phyloP scores from a whole-genome alignment of 2,797 vertebrate species.

The Scleropages formosus region DNA sequence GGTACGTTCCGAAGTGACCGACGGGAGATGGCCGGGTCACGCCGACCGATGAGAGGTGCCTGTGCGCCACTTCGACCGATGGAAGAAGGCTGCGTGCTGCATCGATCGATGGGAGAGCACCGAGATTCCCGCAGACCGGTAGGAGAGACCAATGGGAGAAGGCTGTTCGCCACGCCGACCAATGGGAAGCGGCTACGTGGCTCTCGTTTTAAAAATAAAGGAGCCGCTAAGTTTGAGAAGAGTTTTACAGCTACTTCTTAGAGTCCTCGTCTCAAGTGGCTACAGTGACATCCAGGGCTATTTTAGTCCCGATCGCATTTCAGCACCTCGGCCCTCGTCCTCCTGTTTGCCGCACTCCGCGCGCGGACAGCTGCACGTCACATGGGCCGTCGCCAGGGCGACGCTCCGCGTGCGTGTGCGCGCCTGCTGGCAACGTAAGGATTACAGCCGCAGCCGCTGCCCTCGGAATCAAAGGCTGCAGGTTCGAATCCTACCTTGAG shows the following conservation, averaged over 20 bases:
- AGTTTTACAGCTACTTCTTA: conserved; percentile 21
- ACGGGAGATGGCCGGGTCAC: no score
- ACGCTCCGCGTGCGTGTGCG: no score
- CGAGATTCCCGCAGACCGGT: not conserved
- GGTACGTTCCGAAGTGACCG: no score
- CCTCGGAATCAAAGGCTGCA: no score
- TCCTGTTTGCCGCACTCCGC: not conserved
- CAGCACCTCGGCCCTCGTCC: not conserved
- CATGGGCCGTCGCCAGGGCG: no score
- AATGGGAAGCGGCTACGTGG: not conserved
- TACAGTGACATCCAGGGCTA: conserved; percentile 21
- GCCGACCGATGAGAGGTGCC: no score
- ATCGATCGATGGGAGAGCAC: conserved; percentile 15
- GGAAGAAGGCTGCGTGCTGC: conserved; percentile 4
- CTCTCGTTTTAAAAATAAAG: not conserved
- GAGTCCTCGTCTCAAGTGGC: not conserved
- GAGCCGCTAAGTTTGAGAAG: conserved; percentile 16
- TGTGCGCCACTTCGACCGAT: no score
- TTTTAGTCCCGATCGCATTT: conserved; percentile 32
- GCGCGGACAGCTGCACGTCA: not conserved
- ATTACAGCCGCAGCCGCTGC: no score
- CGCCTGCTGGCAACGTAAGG: no score
- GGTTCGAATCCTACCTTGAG: no score
- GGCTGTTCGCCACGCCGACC: not conserved
- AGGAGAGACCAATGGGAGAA: not conserved